Evolutionary conservation across 1,140 invertebrate species (phyloP), one percentile per base, ranked within the genome.

Genomic region (Homarus americanus): DNA sequence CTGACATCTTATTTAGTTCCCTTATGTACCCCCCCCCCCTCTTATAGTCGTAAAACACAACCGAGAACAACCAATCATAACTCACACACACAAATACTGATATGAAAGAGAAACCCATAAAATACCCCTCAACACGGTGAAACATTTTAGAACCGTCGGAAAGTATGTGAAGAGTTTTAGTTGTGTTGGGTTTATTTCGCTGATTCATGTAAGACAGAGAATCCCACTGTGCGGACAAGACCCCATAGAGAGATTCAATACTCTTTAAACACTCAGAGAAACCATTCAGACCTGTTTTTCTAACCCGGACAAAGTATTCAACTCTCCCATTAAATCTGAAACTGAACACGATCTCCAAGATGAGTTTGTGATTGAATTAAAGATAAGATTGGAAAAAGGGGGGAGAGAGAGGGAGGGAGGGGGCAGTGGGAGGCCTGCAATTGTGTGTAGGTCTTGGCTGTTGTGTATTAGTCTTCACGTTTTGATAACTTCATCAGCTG

Each of bases 231-330:
- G 88, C 49, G 44, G 75, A 90, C 88, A 76, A 76, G 88, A 76
- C 88, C 80, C 88, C 88, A 90, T 90, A 90, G 44, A 90, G 88
- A n/a, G 80, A 84, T 84, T 82, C 88, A 90, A 90, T 90, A 82
- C 80, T 90, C 88, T 83, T 82, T 90, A 90, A 83, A 90, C 88
- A 90, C 88, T 90, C 80, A 84, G 44, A 90, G 58, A 90, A 90
- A 90, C 88, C 88, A 90, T 84, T 90, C 80, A 20, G 17, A 90
- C 79, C n/a, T 84, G 80, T 76, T 89, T 90, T 84, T 90, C 80
- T 90, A 69, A 32, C 44, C 34, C 72, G 44, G 34, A 78, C 80
- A 78, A 63, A 63, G 75, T 63, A 80, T 66, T 69, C 76, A 76
- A 85, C 80, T 76, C 82, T 72, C 58, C 63, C 72, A 83, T 90